Conservation (phyloP, 2,113 vertebrate species). For the Platichthys stellatus region DNA sequence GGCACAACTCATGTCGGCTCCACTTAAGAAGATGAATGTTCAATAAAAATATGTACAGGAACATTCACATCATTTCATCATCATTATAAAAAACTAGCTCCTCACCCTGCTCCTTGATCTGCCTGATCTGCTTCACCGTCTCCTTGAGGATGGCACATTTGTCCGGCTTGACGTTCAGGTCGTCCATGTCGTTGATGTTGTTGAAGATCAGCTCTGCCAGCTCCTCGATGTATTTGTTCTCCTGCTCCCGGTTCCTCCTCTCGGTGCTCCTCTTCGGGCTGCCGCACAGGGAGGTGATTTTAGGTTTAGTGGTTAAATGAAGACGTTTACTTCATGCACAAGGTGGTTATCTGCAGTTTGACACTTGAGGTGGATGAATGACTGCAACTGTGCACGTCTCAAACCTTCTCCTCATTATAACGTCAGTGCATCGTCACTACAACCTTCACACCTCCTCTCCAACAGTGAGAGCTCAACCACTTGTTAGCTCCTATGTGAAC, state of each 20-base stretch:
- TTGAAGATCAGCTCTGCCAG: slow-evolving; percentile 98
- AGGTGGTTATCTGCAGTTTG: too few relatives aligned
- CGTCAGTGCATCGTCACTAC: slow-evolving; percentile 1
- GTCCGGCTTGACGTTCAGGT: slow-evolving; percentile 98
- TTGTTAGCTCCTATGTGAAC: too few relatives aligned
- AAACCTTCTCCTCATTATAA: slow-evolving; percentile 7
- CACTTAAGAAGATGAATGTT: too few relatives aligned
- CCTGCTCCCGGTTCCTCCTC: slow-evolving; percentile 96
- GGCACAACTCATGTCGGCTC: too few relatives aligned
- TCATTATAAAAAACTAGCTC: neutral
- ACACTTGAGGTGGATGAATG: too few relatives aligned
- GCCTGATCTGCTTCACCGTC: slow-evolving; percentile 99
- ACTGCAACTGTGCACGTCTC: neutral
- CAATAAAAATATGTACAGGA: too few relatives aligned
- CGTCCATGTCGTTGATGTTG: slow-evolving; percentile 98
- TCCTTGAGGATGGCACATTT: slow-evolving; percentile 99
- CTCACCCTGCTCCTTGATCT: slow-evolving; percentile 98
- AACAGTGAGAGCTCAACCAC: too few relatives aligned
- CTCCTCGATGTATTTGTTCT: slow-evolving; percentile 98
- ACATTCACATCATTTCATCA: too few relatives aligned
- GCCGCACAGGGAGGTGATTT: slow-evolving; percentile 14
- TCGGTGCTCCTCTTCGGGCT: slow-evolving; percentile 96
- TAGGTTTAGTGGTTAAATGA: too few relatives aligned
- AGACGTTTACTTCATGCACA: too few relatives aligned
- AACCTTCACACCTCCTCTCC: slow-evolving; percentile 2